Evolutionary conservation across 2,888 invertebrate genomes (phyloP).

Genomic region (Lasioglossum morio): DNA sequence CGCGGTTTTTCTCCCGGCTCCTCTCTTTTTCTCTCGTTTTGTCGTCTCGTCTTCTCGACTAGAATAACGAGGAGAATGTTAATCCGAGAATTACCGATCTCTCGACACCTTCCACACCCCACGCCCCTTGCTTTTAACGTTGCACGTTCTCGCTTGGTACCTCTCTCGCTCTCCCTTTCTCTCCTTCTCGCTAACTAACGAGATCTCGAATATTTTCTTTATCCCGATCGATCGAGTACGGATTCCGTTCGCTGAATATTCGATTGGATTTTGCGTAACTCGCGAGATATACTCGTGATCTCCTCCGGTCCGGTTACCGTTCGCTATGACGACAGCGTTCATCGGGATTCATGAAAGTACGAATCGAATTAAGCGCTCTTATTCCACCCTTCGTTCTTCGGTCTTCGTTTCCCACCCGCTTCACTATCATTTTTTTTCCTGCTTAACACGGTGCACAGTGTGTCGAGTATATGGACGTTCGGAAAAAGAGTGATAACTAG

Average conservation of each 20-base stretch:
- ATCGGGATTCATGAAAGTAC: slow-evolving; percentile 16
- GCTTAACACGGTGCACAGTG: neutral
- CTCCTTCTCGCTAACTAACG: neutral
- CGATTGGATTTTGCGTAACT: slow-evolving; percentile 43
- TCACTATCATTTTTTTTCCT: neutral
- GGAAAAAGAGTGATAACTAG: too few relatives aligned
- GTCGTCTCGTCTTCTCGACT: slow-evolving; percentile 23
- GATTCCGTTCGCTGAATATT: slow-evolving; percentile 53
- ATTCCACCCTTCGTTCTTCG: neutral
- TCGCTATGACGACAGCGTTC: slow-evolving; percentile 1
- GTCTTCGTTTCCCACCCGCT: neutral
- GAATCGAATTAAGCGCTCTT: slow-evolving; percentile 23
- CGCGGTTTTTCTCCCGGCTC: slow-evolving; percentile 17
- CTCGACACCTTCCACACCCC: slow-evolving; percentile 24
- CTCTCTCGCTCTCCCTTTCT: neutral
- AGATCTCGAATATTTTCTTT: slow-evolving; percentile 32
- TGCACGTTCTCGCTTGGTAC: neutral
- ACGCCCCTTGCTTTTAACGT: neutral
- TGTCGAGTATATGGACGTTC: too few relatives aligned
- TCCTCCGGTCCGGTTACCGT: slow-evolving; percentile 10
- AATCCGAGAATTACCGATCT: slow-evolving; percentile 61
- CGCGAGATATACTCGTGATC: slow-evolving; percentile 30
- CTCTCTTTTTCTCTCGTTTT: slow-evolving; percentile 34
- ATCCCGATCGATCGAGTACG: slow-evolving; percentile 31
- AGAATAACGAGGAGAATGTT: slow-evolving; percentile 59